Evolutionary conservation across 2,888 invertebrate species (phyloP), one percentile per base, ranked within the genome.

Genomic region (Elysia crispata): DNA sequence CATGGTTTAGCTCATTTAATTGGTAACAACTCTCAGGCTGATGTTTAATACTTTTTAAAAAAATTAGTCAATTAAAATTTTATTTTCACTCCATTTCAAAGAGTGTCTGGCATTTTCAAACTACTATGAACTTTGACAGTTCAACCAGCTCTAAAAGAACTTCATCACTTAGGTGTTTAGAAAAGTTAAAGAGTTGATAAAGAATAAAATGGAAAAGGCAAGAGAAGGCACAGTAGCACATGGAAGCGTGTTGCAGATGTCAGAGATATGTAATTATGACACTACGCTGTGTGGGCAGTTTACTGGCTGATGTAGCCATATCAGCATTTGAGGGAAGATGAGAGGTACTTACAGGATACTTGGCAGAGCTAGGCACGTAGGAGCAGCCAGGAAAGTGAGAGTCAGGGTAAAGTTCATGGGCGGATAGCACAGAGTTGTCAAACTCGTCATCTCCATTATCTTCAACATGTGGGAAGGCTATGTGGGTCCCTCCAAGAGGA

Each of bases 261-360:
- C 80, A 86, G 66, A 87, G 77, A 69, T 87, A 87, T 0, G 87
- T 87, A 13, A 86, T 87, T n/a, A 84, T 82, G 60, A 87, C 84
- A 62, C 87, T 86, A 28, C 82, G 80, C 72, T 86, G 83, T 66
- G 74, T 74, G 5, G 83, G 49, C 20, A 81, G 70, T 75, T 77
- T 79, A 57, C 82, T 85, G 1, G 83, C 70, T 20, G 84, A 80
- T 49, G 82, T 81, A 33, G 82, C 72, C 57, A 83, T 69, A 23
- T 70, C 62, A 50, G 50, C 50, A 1, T n/a, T 31, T 3, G 79
- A 79, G 33, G 73, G 41, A 33, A 54, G 57, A 8, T 13, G 33
- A 15, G 64, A 74, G n/a, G 33, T 62, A 31, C 60, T 33, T 11
- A 41, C 41, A 11, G 41, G 41, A 41, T 41, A 41, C 41, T 41